Conservation (phyloP, 2,797 vertebrate species). For the Otus scops region DNA sequence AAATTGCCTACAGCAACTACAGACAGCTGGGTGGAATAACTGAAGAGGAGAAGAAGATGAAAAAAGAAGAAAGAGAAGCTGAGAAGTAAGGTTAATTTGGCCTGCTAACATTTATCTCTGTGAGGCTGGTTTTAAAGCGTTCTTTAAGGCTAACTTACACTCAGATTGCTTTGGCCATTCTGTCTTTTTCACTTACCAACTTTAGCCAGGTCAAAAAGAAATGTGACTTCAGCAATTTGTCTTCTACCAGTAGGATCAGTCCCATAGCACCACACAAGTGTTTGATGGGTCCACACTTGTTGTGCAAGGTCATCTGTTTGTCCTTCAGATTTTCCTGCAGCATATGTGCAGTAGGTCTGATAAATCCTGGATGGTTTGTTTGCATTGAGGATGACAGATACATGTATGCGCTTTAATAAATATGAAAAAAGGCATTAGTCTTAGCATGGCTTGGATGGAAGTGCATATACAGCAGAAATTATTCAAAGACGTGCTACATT, state of each 20-base stretch:
- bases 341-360: background rate
- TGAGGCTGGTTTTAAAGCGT: background rate
- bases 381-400: background rate
- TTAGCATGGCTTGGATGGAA: background rate
- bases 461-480: background rate
- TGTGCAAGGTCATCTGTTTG: background rate
- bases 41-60: conserved; percentile 71
- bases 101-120: background rate
- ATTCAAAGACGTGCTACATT: background rate
- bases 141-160: background rate
- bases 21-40: conserved; percentile 80
- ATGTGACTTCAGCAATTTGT: background rate
- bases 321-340: background rate
- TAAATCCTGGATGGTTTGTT: background rate
- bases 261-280: background rate
- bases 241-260: background rate
- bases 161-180: background rate
- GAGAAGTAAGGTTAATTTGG: conserved; percentile 70
- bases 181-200: background rate
- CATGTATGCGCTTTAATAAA: background rate
- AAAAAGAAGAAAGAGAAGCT: conserved; percentile 64
- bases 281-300: background rate
- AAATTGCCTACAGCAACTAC: conserved; percentile 80
- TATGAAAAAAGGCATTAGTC: background rate
- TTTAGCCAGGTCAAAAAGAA: background rate